phyloP scores from a whole-genome alignment of 2,888 invertebrate genomes.

The Apamea epomidion region DNA sequence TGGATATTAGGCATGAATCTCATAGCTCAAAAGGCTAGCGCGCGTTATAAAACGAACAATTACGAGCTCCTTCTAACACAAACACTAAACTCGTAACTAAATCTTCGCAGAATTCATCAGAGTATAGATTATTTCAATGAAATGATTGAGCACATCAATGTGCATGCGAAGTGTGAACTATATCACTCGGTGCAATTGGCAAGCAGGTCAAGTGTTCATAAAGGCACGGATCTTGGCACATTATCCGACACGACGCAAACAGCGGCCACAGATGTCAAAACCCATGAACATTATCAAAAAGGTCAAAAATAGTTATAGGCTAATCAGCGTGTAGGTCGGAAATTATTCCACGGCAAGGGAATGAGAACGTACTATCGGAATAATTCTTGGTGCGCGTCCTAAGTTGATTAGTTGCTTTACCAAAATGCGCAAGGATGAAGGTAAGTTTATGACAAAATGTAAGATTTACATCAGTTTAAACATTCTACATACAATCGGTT shows the following conservation, averaged over 20 bases:
- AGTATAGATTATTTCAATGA: background rate
- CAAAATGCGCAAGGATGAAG: background rate
- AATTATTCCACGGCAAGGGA: no score
- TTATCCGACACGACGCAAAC: no score
- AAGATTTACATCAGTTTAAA: background rate
- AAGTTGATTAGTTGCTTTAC: background rate
- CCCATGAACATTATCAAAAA: background rate
- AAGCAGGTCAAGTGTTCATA: constrained; percentile 22
- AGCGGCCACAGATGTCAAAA: no score
- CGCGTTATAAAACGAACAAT: background rate
- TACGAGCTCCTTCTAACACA: background rate
- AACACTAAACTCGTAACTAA: background rate
- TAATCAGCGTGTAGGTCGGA: no score
- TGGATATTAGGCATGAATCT: no score
- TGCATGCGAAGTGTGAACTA: background rate
- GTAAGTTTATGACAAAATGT: background rate
- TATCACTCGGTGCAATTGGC: background rate
- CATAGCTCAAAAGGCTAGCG: no score
- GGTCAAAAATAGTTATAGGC: background rate
- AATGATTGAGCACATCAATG: background rate
- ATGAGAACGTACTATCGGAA: no score
- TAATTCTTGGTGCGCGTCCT: no score
- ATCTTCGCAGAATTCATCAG: background rate
- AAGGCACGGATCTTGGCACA: background rate
- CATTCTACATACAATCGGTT: background rate